Percentiles rank a stretch among this genome's conserved stretches.
These are phyloP conservation scores for Mustela nigripes DNA, from an alignment of 2,113 vertebrate genomes.

Conservation along the genomic window DNA sequence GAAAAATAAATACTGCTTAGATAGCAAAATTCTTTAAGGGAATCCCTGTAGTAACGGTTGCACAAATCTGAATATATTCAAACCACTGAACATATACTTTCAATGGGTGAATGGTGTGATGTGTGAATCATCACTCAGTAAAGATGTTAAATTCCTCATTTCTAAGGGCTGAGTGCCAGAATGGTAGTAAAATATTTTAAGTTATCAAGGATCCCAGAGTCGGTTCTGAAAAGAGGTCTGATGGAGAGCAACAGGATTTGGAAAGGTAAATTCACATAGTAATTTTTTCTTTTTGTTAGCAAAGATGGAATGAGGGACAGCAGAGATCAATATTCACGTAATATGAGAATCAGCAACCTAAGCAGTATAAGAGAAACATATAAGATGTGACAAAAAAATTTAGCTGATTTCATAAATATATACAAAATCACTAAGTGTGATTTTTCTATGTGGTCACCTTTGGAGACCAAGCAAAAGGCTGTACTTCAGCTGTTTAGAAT, in stretches of 20 bases:
- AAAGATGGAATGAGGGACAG: not conserved
- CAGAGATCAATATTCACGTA: not conserved
- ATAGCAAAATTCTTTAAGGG: not conserved
- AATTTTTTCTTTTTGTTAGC: not conserved
- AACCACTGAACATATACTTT: not conserved
- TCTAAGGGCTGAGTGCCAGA: not conserved
- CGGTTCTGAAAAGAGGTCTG: constrained; percentile 14
- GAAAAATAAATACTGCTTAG: not conserved
- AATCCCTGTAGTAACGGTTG: not conserved
- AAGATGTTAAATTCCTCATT: not conserved
- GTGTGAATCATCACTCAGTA: not conserved
- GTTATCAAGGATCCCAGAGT: not conserved
- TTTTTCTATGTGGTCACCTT: not conserved
- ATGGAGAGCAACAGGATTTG: not conserved
- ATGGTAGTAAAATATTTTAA: not conserved
- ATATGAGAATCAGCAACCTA: not conserved
- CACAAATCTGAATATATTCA: not conserved
- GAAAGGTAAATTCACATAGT: not conserved
- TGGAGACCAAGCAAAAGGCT: not conserved
- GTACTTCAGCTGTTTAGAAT: not conserved
- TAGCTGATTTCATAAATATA: not conserved
- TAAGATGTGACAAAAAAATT: not conserved
- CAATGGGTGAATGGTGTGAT: not conserved
- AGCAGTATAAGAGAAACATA: not conserved
- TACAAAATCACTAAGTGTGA: not conserved